phyloP scores from a whole-genome alignment of 2,113 vertebrate genomes.

The Brachyistius frenatus region DNA sequence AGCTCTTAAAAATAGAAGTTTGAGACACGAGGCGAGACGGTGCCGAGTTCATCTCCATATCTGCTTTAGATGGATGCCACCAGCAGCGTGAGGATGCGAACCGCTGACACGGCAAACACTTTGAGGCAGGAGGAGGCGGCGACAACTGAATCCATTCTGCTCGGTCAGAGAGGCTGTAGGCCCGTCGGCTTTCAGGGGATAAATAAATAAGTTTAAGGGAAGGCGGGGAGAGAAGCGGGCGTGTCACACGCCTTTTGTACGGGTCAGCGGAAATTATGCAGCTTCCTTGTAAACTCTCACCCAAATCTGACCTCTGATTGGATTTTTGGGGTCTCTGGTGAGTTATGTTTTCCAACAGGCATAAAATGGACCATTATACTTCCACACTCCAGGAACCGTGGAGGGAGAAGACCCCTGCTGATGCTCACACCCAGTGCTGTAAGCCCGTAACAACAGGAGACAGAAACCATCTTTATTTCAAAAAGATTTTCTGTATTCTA shows the following conservation, averaged over 20 bases:
- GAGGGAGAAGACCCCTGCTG: background rate
- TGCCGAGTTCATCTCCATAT: background rate
- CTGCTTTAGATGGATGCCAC: conserved; percentile 7
- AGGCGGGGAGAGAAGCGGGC: background rate
- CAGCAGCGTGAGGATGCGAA: conserved; percentile 5
- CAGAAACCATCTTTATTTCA: background rate
- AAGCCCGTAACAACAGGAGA: background rate
- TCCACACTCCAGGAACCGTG: conserved; percentile 17
- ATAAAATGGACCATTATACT: conserved; percentile 2
- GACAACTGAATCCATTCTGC: conserved; percentile 40
- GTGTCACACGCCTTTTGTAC: background rate
- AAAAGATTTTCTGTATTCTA: background rate
- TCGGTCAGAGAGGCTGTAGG: conserved; percentile 14
- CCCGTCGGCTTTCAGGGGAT: conserved; percentile 41
- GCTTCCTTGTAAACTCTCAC: conserved; percentile 34
- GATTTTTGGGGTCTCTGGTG: conserved; percentile 20
- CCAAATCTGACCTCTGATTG: conserved; percentile 31
- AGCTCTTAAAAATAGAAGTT: background rate
- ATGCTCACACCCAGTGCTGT: background rate
- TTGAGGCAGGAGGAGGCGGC: background rate
- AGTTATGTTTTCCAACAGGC: conserved; percentile 22
- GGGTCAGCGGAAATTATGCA: conserved; percentile 26
- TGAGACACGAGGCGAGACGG: background rate
- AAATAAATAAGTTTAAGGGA: conserved; percentile 40
- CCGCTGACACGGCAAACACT: conserved; percentile 59